These are phyloP conservation scores for Macrosteles quadrilineatus DNA, from an alignment of 1,140 invertebrate species.

Conservation along the genomic window DNA sequence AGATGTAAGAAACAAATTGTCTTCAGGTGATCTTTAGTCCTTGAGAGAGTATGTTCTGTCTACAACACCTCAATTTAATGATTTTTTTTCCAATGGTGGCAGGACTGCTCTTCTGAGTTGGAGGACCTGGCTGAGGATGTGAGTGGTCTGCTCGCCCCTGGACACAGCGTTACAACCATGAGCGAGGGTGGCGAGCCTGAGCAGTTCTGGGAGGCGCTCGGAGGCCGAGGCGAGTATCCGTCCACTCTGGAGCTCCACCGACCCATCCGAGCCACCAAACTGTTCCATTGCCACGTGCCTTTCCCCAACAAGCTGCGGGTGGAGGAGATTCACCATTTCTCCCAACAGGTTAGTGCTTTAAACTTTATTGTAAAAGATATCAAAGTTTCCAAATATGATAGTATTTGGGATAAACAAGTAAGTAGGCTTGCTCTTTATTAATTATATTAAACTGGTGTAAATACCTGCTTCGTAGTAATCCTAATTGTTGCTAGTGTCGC, in stretches of 20 bases:
- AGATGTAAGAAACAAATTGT: too few species aligned
- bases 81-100: background rate
- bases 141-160: constrained; percentile 56
- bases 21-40: too few species aligned
- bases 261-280: constrained; percentile 50
- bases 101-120: constrained; percentile 66
- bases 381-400: too few species aligned
- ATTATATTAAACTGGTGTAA: too few species aligned
- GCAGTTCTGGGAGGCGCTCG: constrained; percentile 73
- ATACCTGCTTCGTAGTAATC: too few species aligned
- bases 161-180: constrained; percentile 55
- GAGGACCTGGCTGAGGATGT: constrained; percentile 61
- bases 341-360: constrained; percentile 58
- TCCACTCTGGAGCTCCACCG: constrained; percentile 49
- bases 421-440: too few species aligned
- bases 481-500: too few species aligned
- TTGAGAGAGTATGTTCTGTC: too few species aligned
- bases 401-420: too few species aligned
- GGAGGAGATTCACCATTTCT: constrained; percentile 67
- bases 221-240: constrained; percentile 62
- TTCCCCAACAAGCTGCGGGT: constrained; percentile 61
- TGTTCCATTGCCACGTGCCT: constrained; percentile 67
- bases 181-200: constrained; percentile 71
- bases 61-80: too few species aligned
- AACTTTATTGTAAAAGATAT: too few species aligned